Evolutionary conservation across 2,888 invertebrate genomes (phyloP).

Genomic region (Digitonthophagus gazella): DNA sequence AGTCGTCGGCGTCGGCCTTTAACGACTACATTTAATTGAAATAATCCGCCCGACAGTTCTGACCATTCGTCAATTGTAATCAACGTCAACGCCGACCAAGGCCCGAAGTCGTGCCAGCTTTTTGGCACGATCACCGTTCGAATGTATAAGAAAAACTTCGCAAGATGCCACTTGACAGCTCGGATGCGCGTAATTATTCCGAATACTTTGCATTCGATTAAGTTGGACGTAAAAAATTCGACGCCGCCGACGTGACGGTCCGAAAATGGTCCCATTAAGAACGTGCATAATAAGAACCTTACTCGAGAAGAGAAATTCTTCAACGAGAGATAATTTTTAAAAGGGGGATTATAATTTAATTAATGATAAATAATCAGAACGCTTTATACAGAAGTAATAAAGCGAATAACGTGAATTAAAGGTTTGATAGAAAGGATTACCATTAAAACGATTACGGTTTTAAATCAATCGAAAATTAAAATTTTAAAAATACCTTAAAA

Average conservation of each 20-base stretch:
- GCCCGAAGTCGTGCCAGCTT: background rate
- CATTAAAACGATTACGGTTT: too few species aligned
- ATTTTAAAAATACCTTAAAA: too few species aligned
- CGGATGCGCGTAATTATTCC: background rate
- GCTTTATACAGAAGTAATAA: too few species aligned
- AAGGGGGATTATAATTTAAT: too few species aligned
- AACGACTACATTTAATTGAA: slow-evolving; percentile 13
- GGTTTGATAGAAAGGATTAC: too few species aligned
- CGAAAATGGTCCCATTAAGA: background rate
- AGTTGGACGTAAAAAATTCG: background rate
- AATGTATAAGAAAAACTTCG: background rate
- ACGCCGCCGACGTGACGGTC: background rate
- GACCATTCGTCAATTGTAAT: background rate
- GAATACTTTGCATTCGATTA: background rate
- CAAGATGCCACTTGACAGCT: background rate
- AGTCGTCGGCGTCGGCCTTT: slow-evolving; percentile 26
- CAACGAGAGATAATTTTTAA: too few species aligned
- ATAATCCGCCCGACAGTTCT: slow-evolving; percentile 8
- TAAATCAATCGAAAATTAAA: too few species aligned
- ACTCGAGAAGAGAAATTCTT: too few species aligned
- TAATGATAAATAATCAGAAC: too few species aligned
- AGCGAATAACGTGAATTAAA: too few species aligned
- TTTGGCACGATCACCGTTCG: background rate
- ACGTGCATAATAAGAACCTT: too few species aligned
- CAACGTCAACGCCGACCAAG: background rate